Evolutionary conservation across 2,113 vertebrate genomes (phyloP), one percentile per base, ranked within the genome.

Genomic region (Amphiprion percula): DNA sequence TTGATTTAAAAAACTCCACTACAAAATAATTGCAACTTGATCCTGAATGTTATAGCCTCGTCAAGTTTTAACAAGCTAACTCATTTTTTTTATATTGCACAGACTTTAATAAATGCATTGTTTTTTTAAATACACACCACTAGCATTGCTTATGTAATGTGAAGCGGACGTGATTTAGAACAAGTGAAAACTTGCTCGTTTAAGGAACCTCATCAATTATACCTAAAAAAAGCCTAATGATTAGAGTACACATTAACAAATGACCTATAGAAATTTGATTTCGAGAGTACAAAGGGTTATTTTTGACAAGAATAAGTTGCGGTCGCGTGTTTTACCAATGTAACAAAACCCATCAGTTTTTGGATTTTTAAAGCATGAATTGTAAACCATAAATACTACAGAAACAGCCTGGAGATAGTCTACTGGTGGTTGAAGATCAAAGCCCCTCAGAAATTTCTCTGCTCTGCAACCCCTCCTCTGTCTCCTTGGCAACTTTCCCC

Each of bases 321-420:
- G 68, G 52, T 55, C 2, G 17, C 23, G 46, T n/a, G 30, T 44
- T 58, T 74, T 68, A 8, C 21, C 39, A 47, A 10, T 28, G 44
- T 4, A 64, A 64, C 30, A 30, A 6, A 68, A 37, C 3, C 10
- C 15, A 28, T 41, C 4, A 5, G 30, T 46, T 68, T 54, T 65
- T 21, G 41, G 8, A 62, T 80, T 56, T 56, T 28, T 78, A 23
- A 49, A 63, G 23, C 47, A 60, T 28, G 62, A 50, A 49, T 26
- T 49, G 10, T 50, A 46, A 79, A 61, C 65, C 73, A 66, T 69
- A 39, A 83, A 81, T 75, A 78, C 69, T 77, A 54, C 62, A 76
- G 33, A 72, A 78, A 47, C 47, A 33, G 70, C 70, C 62, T 16
- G 11, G 54, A 71, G 62, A 55, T 28, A 23, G 17, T 76, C 56